Percentiles rank a stretch among this genome's conserved stretches.
Conservation (phyloP, 53 echinoderm and acorn worm species). For the Apostichopus leukothele region DNA sequence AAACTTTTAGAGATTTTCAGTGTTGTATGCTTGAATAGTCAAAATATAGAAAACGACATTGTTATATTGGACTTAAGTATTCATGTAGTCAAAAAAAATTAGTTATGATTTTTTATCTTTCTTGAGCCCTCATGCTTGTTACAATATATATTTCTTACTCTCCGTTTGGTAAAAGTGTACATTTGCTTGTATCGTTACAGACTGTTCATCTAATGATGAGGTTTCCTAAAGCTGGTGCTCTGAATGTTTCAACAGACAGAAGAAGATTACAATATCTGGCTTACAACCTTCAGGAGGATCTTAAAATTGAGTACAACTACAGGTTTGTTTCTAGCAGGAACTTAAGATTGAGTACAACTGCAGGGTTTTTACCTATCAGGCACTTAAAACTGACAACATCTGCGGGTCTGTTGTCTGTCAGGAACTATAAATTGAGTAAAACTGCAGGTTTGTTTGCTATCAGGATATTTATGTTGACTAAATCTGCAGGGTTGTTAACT, state of each 20-base stretch:
- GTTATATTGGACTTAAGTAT: too few relatives aligned
- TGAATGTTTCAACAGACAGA: constrained; percentile 81
- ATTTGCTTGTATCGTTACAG: constrained; percentile 47
- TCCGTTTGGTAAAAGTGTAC: background rate
- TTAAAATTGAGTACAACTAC: constrained; percentile 54
- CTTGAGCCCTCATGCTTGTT: too few relatives aligned
- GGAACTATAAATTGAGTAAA: too few relatives aligned
- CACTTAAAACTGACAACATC: constrained; percentile 37
- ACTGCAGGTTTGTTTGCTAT: constrained; percentile 52
- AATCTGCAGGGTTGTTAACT: too few relatives aligned
- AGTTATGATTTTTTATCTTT: too few relatives aligned
- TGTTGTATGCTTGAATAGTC: too few relatives aligned
- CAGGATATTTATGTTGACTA: constrained; percentile 1
- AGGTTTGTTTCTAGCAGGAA: constrained; percentile 52
- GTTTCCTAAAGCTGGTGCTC: constrained; percentile 76
- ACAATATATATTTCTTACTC: too few relatives aligned
- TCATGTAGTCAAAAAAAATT: too few relatives aligned
- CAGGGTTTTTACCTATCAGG: too few relatives aligned
- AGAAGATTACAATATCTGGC: constrained; percentile 79
- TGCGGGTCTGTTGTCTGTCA: too few relatives aligned
- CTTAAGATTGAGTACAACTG: constrained; percentile 55
- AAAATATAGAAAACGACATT: too few relatives aligned
- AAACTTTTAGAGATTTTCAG: too few relatives aligned
- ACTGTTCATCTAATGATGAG: constrained; percentile 91
- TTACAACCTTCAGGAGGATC: constrained; percentile 71